phyloP scores from a whole-genome alignment of 2,888 invertebrate species.

The Steromphala cineraria region DNA sequence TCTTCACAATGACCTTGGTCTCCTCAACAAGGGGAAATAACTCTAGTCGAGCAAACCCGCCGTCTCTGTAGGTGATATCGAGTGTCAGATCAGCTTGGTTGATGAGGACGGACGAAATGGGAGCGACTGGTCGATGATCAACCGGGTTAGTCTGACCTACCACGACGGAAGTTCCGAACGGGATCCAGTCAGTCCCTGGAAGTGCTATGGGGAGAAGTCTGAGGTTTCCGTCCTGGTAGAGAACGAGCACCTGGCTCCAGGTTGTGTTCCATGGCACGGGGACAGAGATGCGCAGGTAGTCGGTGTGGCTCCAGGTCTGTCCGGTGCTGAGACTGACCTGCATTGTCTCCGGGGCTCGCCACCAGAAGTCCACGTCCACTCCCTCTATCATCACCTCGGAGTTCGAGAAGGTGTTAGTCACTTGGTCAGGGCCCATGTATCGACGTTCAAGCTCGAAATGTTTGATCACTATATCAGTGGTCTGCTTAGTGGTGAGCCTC shows the following conservation, averaged over 20 bases:
- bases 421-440: conserved; percentile 46
- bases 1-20: conserved; percentile 27
- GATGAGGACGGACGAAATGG: conserved; percentile 45
- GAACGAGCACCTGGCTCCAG: conserved; percentile 52
- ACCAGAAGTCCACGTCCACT: conserved; percentile 58
- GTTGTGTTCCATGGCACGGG: conserved; percentile 52
- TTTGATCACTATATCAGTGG: conserved; percentile 34
- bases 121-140: conserved; percentile 50
- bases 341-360: conserved; percentile 57
- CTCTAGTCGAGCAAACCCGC: conserved; percentile 42
- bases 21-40: conserved; percentile 40
- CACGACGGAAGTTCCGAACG: conserved; percentile 60
- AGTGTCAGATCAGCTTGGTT: conserved; percentile 40
- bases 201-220: conserved; percentile 57
- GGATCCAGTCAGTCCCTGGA: conserved; percentile 57
- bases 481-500: conserved; percentile 33
- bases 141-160: conserved; percentile 55
- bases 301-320: background rate
- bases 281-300: conserved; percentile 47
- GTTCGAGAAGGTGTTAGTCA: conserved; percentile 41
- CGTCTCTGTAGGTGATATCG: conserved; percentile 49
- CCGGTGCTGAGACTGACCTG: conserved; percentile 37
- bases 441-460: conserved; percentile 45
- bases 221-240: conserved; percentile 56
- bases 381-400: conserved; percentile 52